phyloP scores from a whole-genome alignment of 2,888 invertebrate species.

The Antheraea yamamai region DNA sequence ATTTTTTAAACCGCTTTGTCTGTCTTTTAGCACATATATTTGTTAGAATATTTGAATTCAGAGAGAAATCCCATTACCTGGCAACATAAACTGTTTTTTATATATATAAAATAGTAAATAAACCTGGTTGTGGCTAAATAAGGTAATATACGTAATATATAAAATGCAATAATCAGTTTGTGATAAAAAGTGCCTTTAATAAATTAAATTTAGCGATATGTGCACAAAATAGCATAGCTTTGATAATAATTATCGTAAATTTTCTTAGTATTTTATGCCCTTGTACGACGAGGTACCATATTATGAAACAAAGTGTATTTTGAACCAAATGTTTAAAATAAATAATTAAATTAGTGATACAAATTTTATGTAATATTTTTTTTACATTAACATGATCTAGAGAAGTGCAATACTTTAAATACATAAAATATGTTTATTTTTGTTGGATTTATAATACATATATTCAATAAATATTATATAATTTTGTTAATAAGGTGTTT shows the following conservation, averaged over 20 bases:
- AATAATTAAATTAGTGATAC: neutral
- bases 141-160: neutral
- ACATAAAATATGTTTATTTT: neutral
- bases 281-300: neutral
- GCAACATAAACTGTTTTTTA: neutral
- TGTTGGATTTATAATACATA: neutral
- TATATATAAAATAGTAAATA: neutral
- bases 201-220: neutral
- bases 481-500: neutral
- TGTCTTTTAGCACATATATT: too few species aligned
- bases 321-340: neutral
- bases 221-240: constrained; percentile 3
- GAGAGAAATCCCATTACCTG: too few species aligned
- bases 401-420: neutral
- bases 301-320: neutral
- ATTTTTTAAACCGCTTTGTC: too few species aligned
- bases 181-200: constrained; percentile 18
- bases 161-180: constrained; percentile 13
- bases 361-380: neutral
- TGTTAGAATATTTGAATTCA: too few species aligned
- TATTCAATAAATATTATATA: neutral
- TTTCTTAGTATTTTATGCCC: neutral
- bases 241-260: constrained; percentile 4
- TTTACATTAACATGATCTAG: neutral
- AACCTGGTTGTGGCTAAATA: neutral